A percentile compares a stretch with the other conserved stretches of the same genome.
Conservation (phyloP, 2,113 vertebrate genomes). For the Anhinga rufa region DNA sequence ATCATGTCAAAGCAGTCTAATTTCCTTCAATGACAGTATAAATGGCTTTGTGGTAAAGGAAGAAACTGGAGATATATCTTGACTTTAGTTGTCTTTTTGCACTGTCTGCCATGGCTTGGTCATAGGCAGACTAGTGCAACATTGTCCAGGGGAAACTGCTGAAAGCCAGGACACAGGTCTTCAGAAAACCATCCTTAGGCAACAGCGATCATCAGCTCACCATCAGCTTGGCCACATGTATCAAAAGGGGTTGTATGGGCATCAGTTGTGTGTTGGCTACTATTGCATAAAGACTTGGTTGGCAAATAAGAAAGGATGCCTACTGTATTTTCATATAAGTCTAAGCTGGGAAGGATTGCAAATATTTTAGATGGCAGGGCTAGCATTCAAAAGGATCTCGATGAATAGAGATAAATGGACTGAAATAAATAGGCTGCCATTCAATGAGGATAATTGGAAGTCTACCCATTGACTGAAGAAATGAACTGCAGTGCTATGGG, state of each 20-base stretch:
- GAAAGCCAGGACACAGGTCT: not conserved
- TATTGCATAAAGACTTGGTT: not conserved
- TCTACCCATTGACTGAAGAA: not conserved
- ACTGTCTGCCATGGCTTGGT: accelerated
- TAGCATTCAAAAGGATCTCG: not conserved
- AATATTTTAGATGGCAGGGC: not conserved
- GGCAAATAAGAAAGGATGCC: not conserved
- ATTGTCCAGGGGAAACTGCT: not conserved
- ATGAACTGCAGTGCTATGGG: not conserved
- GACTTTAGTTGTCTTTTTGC: not conserved
- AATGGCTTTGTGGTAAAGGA: not conserved
- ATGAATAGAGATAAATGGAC: not conserved
- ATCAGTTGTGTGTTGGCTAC: not conserved
- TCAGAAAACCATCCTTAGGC: not conserved
- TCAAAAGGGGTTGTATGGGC: not conserved
- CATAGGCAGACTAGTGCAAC: not conserved
- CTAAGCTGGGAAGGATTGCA: not conserved
- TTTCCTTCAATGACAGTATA: not conserved
- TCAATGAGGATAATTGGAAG: not conserved
- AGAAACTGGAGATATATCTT: not conserved
- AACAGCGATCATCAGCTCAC: accelerated
- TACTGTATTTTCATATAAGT: not conserved
- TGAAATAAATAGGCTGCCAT: not conserved
- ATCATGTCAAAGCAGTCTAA: not conserved
- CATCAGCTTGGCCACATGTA: not conserved